phyloP scores from a whole-genome alignment of 2,888 invertebrate genomes.

The Phrixothrix hirtus region DNA sequence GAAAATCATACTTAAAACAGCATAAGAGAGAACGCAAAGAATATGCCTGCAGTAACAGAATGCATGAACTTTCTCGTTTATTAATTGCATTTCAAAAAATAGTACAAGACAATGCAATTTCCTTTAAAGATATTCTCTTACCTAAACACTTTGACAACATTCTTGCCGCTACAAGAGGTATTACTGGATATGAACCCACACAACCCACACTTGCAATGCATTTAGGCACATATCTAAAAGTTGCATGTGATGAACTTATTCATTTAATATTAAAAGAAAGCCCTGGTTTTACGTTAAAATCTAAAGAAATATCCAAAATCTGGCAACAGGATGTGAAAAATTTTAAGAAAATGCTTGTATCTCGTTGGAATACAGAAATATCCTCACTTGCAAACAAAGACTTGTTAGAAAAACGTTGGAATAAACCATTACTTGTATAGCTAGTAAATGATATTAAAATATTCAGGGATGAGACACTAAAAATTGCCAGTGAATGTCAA shows the following conservation, averaged over 20 bases:
- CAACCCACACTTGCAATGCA: constrained; percentile 31
- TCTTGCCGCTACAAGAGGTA: constrained; percentile 18
- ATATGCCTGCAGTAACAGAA: too few species aligned
- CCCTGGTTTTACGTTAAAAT: constrained; percentile 16
- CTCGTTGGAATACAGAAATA: constrained; percentile 11
- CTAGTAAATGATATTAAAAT: constrained; percentile 25
- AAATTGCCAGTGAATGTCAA: constrained; percentile 13
- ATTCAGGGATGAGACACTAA: constrained; percentile 22
- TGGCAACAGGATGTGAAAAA: constrained; percentile 14
- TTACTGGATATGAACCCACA: constrained; percentile 24
- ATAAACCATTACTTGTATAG: constrained; percentile 27
- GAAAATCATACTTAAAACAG: too few species aligned
- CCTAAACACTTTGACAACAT: constrained; percentile 15
- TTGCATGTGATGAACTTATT: constrained; percentile 13
- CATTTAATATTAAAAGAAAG: constrained; percentile 22
- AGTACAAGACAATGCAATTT: too few species aligned
- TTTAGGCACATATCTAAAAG: constrained; percentile 27
- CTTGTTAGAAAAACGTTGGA: too few species aligned
- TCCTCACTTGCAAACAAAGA: constrained; percentile 11
- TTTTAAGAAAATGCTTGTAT: constrained; percentile 7
- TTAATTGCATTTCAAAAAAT: too few species aligned
- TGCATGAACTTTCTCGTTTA: too few species aligned
- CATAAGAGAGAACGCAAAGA: too few species aligned
- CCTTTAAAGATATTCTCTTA: too few species aligned
- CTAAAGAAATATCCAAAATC: constrained; percentile 3